A percentile compares a stretch with the other conserved stretches of the same genome.
phyloP scores from a whole-genome alignment of 2,797 vertebrate species.

The Tapera naevia region DNA sequence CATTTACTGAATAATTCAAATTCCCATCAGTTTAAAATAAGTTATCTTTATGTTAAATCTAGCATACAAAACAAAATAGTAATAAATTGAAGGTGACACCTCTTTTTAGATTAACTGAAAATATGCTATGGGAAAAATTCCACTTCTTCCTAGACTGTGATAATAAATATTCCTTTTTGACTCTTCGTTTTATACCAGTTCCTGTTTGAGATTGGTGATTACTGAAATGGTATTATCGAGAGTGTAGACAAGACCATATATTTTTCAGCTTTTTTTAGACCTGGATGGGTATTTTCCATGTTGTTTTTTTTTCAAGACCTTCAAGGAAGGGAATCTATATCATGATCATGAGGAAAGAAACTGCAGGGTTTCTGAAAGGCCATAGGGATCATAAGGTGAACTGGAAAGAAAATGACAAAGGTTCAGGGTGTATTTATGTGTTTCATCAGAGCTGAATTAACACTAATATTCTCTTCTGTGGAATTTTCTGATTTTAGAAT shows the following conservation, averaged over 20 bases:
- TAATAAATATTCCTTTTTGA: constrained; percentile 3
- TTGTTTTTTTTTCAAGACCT: not conserved
- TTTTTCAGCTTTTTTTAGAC: not conserved
- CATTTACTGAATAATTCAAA: not conserved
- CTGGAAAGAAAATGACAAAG: not conserved
- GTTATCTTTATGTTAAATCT: not conserved
- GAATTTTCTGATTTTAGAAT: not conserved
- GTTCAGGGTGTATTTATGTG: not conserved
- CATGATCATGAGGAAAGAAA: not conserved
- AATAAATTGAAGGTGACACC: not conserved
- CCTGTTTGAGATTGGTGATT: not conserved
- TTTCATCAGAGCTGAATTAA: not conserved
- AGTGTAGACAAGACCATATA: not conserved
- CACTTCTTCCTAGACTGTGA: not conserved
- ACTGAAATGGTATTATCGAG: not conserved
- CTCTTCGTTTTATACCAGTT: not conserved
- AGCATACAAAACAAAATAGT: not conserved
- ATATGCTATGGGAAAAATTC: not conserved
- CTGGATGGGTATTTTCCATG: not conserved
- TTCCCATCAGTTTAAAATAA: not conserved
- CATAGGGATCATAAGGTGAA: not conserved
- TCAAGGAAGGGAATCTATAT: not conserved
- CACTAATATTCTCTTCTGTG: not conserved
- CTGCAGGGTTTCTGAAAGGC: not conserved
- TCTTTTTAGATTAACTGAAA: constrained; percentile 6